Conservation (phyloP, 2,888 invertebrate species). For the Tiliacea aurago region DNA sequence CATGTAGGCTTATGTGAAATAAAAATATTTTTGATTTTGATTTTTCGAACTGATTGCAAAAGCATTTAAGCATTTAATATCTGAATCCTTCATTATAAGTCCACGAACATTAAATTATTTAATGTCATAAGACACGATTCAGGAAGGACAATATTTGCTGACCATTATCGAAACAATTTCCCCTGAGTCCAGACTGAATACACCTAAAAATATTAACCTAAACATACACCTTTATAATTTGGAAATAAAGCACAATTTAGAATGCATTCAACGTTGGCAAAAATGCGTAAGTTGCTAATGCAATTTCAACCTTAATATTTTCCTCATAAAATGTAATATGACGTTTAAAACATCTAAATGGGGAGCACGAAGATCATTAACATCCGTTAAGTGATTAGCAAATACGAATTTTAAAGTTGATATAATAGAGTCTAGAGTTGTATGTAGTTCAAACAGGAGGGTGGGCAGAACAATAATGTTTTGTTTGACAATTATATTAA, state of each 20-base stretch:
- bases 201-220: not conserved
- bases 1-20: too few species aligned
- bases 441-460: constrained; percentile 35
- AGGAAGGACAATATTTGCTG: constrained; percentile 59
- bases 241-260: not conserved
- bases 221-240: constrained; percentile 12
- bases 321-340: constrained; percentile 37
- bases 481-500: constrained; percentile 70
- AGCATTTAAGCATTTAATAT: constrained; percentile 26
- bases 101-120: constrained; percentile 31
- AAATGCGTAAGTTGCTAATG: constrained; percentile 9
- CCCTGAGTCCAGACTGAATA: constrained; percentile 27
- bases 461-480: constrained; percentile 51
- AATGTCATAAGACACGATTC: constrained; percentile 48
- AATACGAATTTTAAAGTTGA: constrained; percentile 44
- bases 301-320: constrained; percentile 45
- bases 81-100: constrained; percentile 25
- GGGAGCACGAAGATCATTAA: constrained; percentile 38
- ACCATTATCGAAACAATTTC: constrained; percentile 61
- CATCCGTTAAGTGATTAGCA: constrained; percentile 25
- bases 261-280: not conserved
- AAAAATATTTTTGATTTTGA: too few species aligned
- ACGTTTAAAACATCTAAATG: constrained; percentile 26
- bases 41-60: constrained; percentile 31
- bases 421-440: constrained; percentile 24